Base-by-base conservation (phyloP, 37 sponge, comb jelly and placozoan genomes). In the Theonella swinhoei region DNA sequence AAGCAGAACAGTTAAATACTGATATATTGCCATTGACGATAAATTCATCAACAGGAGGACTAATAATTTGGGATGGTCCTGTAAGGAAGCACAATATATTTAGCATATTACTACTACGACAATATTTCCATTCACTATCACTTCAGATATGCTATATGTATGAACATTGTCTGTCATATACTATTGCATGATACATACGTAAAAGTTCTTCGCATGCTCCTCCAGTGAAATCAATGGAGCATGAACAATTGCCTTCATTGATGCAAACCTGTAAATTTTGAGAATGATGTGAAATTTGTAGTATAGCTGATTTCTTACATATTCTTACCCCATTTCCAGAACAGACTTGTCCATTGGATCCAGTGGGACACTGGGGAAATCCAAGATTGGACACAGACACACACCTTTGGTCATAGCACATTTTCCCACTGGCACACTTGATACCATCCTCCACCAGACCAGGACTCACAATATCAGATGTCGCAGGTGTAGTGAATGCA, bases 291-390 rank as follows among this genome's bases (percentile, higher is more conserved):
- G 3, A 3, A 25, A 23, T 4, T n/a, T 9, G 0, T 43, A n/a
- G n/a, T n/a, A n/a, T n/a, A n/a, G n/a, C 4, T 14, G 36, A 7
- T 11, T 70, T 9, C 8, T 34, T 30, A 7, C 38, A 70, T 28
- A 36, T 60, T 14, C 87, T 67, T 79, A 87, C 88, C 36, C 88
- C 92, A 81, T 86, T 91, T 30, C 87, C 91, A 58, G 91, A 91
- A 65, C 91, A 91, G 35, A 62, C 29, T 37, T 39, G 62, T 28
- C 71, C 82, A 70, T 91, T 91, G 30, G 64, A 37, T 11, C 87
- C 87, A 24, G 36, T 40, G 1, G 91, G 69, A 77, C 91, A 91
- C 9, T 78, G 24, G 22, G 68, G 41, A 37, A 23, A 26, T 28
- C 14, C 23, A 64, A 26, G 68, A 47, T 28, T 28, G 38, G 0